These are phyloP conservation scores for Aythya baeri DNA, from an alignment of 2,113 vertebrate genomes.

Conservation along the genomic window DNA sequence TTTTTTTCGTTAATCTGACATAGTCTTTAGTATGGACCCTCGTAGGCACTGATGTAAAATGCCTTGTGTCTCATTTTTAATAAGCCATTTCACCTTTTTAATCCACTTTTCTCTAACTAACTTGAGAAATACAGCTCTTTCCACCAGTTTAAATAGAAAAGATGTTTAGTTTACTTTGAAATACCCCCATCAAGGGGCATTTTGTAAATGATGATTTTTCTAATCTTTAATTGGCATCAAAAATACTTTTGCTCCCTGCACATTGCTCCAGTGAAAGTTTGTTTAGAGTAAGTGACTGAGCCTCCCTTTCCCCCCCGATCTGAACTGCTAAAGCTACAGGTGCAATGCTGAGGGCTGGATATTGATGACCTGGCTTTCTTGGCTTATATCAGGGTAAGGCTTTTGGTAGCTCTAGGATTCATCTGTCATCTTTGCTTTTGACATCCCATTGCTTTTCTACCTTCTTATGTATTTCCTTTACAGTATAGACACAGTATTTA, in stretches of 20 bases:
- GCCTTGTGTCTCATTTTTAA: not conserved
- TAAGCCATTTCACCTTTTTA: not conserved
- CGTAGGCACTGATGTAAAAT: not conserved
- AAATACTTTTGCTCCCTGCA: constrained; percentile 24
- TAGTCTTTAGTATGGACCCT: not conserved
- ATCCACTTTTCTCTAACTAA: not conserved
- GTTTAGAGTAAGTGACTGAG: not conserved
- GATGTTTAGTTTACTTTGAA: not conserved
- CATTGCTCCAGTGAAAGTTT: not conserved
- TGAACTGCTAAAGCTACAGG: constrained; percentile 2
- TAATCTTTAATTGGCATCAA: constrained; percentile 49
- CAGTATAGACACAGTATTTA: not conserved
- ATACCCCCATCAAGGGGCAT: not conserved
- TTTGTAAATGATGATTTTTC: constrained; percentile 34
- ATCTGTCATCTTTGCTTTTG: not conserved
- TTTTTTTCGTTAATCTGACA: not conserved
- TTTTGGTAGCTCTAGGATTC: not conserved
- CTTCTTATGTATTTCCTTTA: not conserved
- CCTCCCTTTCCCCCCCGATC: not conserved
- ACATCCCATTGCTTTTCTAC: not conserved
- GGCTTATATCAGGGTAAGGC: not conserved
- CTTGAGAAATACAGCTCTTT: not conserved
- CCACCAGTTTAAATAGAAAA: not conserved
- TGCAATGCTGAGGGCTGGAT: not conserved
- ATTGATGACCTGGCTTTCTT: constrained; percentile 16